A percentile compares a stretch with the other conserved stretches of the same genome.
These are phyloP conservation scores for Dicyrtomina minuta DNA, from an alignment of 2,888 invertebrate genomes.

Conservation along the genomic window DNA sequence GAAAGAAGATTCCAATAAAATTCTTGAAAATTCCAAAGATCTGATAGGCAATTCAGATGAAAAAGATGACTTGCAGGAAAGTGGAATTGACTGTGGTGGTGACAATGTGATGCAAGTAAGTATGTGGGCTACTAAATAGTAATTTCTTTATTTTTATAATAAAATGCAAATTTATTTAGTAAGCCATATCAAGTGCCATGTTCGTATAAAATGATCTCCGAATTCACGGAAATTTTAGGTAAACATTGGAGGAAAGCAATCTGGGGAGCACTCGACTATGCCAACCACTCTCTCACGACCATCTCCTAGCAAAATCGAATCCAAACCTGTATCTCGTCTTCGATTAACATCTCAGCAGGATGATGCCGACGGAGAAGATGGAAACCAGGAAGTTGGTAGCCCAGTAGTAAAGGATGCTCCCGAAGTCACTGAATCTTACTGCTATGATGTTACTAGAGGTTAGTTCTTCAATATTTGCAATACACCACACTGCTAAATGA, in stretches of 20 bases:
- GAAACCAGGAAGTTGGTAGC: constrained; percentile 55
- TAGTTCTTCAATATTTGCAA: background rate
- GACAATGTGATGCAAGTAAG: constrained; percentile 61
- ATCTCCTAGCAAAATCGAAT: constrained; percentile 35
- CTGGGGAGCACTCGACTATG: constrained; percentile 33
- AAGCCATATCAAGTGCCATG: no score
- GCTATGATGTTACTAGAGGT: constrained; percentile 52
- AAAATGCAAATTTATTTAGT: no score
- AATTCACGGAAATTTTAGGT: constrained; percentile 39
- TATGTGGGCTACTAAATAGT: no score
- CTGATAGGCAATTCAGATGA: constrained; percentile 41
- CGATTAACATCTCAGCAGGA: constrained; percentile 51
- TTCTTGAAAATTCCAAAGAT: constrained; percentile 30
- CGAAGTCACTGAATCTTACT: constrained; percentile 50
- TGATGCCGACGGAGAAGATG: constrained; percentile 52
- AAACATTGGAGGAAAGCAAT: constrained; percentile 48
- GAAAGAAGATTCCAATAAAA: constrained; percentile 31
- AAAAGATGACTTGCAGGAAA: constrained; percentile 56
- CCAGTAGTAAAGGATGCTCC: constrained; percentile 55
- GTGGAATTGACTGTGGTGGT: constrained; percentile 65
- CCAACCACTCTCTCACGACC: constrained; percentile 39
- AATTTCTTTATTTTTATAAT: no score
- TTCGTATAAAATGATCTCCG: no score
- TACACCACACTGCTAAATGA: background rate
- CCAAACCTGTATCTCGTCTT: constrained; percentile 42